Conservation (phyloP, 2,797 vertebrate species). For the Melanotaenia parkinsoni region DNA sequence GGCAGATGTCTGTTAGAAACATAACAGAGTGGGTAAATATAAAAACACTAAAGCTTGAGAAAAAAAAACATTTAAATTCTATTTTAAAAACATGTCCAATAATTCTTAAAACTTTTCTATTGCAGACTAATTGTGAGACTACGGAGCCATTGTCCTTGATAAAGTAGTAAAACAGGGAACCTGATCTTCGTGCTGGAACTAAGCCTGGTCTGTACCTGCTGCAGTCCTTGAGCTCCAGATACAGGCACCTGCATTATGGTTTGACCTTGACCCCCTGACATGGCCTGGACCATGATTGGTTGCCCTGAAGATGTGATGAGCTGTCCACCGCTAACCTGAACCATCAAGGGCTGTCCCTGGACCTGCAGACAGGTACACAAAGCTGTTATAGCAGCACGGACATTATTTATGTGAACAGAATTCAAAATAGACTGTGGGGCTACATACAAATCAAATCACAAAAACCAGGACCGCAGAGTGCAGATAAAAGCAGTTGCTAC, state of each 20-base stretch:
- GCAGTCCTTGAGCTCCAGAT: slow-evolving; percentile 94
- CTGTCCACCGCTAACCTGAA: slow-evolving; percentile 98
- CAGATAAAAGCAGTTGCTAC: background rate
- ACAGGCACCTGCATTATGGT: slow-evolving; percentile 99
- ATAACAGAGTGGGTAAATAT: background rate
- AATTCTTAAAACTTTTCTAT: too few species aligned
- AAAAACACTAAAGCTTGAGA: background rate
- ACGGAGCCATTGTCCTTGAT: background rate
- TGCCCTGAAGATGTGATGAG: slow-evolving; percentile 99
- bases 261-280: slow-evolving; percentile 94
- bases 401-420: background rate
- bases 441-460: slow-evolving; percentile 28
- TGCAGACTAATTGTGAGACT: too few species aligned
- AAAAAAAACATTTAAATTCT: background rate
- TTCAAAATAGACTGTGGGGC: background rate
- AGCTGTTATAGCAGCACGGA: slow-evolving; percentile 36
- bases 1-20: too few species aligned
- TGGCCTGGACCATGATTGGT: slow-evolving; percentile 99
- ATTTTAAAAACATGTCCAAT: too few species aligned
- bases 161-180: slow-evolving; percentile 1
- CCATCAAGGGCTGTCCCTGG: slow-evolving; percentile 98
- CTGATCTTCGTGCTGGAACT: slow-evolving; percentile 1
- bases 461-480: slow-evolving; percentile 9
- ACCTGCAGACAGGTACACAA: slow-evolving; percentile 80
- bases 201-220: slow-evolving; percentile 86